Conservation (phyloP, 2,797 vertebrate species). For the Mormyrus hasselquistii region DNA sequence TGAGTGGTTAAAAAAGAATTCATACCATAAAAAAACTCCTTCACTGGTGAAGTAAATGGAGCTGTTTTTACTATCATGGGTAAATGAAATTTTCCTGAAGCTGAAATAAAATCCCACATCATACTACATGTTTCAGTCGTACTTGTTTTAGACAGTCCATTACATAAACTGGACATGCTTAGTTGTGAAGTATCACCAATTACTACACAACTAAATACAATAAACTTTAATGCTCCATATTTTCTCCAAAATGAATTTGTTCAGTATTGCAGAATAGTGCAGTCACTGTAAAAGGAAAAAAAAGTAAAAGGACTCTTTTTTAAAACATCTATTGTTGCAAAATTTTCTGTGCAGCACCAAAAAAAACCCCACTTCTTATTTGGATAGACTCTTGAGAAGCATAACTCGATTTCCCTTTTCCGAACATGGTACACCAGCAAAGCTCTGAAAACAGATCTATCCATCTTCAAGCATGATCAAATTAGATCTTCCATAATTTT, state of each 20-base stretch:
- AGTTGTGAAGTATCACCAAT: not conserved
- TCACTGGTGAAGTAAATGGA: slow-evolving; percentile 2
- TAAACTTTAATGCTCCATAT: not conserved
- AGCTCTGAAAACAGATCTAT: not conserved
- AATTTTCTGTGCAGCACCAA: slow-evolving; percentile 5
- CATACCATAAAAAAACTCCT: not conserved
- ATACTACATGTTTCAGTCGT: not conserved
- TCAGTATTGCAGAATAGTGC: not conserved
- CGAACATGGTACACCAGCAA: not conserved
- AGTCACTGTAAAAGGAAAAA: not conserved
- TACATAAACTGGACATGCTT: not conserved
- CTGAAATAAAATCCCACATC: slow-evolving; percentile 24
- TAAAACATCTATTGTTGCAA: not conserved
- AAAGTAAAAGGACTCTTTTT: not conserved
- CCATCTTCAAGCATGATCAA: not conserved
- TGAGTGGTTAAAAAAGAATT: not conserved
- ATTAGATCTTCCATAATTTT: not conserved
- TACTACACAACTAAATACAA: not conserved
- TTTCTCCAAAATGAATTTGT: not conserved
- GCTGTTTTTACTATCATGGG: not conserved
- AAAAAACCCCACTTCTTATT: not conserved
- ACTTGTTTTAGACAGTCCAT: not conserved
- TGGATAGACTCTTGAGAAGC: not conserved
- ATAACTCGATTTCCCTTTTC: not conserved
- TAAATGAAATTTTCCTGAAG: slow-evolving; percentile 19